Evolutionary conservation across 2,888 invertebrate genomes (phyloP).

Genomic region (Amaurobius ferox): DNA sequence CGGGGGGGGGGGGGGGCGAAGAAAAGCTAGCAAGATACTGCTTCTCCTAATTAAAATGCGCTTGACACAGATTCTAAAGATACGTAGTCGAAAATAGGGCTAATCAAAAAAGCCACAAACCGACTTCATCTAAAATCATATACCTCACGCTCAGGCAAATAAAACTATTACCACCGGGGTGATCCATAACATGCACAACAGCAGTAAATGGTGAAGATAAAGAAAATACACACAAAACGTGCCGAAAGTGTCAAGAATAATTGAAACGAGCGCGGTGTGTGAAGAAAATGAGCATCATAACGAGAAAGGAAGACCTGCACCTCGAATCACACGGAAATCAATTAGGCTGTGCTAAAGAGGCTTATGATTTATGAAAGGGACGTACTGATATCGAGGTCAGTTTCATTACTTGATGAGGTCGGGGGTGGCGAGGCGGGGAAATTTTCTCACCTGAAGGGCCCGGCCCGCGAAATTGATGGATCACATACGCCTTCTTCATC

Average conservation of each 20-base stretch:
- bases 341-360: slow-evolving; percentile 55
- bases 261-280: neutral
- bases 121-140: too few relatives aligned
- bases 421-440: slow-evolving; percentile 28
- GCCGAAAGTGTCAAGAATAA: slow-evolving; percentile 16
- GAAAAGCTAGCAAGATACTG: too few relatives aligned
- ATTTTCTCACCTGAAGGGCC: slow-evolving; percentile 52
- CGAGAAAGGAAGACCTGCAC: slow-evolving; percentile 12
- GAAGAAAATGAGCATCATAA: neutral
- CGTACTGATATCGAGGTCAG: slow-evolving; percentile 34
- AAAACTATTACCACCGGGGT: neutral
- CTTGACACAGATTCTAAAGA: too few relatives aligned
- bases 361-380: slow-evolving; percentile 56
- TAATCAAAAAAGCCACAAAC: too few relatives aligned
- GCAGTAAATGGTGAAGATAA: neutral
- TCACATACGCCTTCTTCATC: slow-evolving; percentile 47
- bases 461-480: slow-evolving; percentile 21
- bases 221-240: neutral
- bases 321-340: slow-evolving; percentile 34
- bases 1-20: too few relatives aligned
- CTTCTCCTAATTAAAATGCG: too few relatives aligned
- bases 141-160: neutral
- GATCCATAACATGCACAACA: neutral
- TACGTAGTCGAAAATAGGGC: too few relatives aligned
- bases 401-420: slow-evolving; percentile 64